Evolutionary conservation across 2,113 vertebrate genomes (phyloP).

Genomic region (Ochotona curzoniae): DNA sequence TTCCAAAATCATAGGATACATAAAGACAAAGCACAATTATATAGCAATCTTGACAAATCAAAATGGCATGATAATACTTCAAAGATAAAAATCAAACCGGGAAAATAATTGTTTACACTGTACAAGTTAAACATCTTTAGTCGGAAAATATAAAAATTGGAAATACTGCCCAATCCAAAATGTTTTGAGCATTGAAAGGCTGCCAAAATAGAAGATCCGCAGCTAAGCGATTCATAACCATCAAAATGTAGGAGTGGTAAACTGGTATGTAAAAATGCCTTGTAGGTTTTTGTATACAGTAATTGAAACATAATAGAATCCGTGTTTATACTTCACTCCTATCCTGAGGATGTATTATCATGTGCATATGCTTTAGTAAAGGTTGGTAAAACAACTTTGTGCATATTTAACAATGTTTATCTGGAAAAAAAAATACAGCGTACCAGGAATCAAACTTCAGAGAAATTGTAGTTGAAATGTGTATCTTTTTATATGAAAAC

Average conservation of each 20-base stretch:
- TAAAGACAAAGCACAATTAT: neutral
- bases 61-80: neutral
- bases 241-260: neutral
- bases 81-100: neutral
- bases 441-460: neutral
- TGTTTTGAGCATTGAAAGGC: fast-evolving
- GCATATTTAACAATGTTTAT: neutral
- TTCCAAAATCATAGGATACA: neutral
- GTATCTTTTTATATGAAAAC: neutral
- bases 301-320: neutral
- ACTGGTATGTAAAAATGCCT: neutral
- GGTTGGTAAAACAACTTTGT: neutral
- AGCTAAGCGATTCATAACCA: no score
- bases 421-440: neutral
- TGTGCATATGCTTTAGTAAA: neutral
- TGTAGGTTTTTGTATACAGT: neutral
- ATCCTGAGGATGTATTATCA: neutral
- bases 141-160: neutral
- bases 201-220: neutral
- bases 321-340: neutral
- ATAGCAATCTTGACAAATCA: neutral
- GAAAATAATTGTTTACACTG: neutral
- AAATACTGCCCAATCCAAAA: neutral
- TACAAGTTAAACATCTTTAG: neutral
- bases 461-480: neutral